A percentile compares a stretch with the other conserved stretches of the same genome.
phyloP scores from a whole-genome alignment of 2,113 vertebrate genomes.

The Corvus cornix region DNA sequence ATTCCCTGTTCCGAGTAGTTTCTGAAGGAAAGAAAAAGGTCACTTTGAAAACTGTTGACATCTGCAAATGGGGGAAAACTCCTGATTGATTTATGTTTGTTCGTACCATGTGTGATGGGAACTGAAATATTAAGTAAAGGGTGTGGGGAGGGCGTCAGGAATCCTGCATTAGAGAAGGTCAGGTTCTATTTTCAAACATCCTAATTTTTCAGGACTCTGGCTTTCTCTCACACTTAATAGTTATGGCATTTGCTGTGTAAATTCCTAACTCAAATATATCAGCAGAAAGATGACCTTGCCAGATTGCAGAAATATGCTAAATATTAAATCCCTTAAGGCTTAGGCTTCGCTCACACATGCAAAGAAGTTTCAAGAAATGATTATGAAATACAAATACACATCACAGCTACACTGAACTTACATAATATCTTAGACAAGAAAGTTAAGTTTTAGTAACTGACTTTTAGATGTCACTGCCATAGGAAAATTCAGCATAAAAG shows the following conservation, averaged over 20 bases:
- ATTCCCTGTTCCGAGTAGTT: not conserved
- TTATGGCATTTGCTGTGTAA: conserved; percentile 37
- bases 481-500: not conserved
- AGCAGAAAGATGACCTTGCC: conserved; percentile 54
- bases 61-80: not conserved
- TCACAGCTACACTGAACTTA: conserved; percentile 10
- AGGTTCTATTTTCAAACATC: conserved; percentile 8
- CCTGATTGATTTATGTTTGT: not conserved
- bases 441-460: not conserved
- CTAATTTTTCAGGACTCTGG: conserved; percentile 31
- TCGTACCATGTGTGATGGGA: not conserved
- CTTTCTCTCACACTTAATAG: conserved; percentile 29
- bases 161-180: not conserved
- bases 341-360: conserved; percentile 21
- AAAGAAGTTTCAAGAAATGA: conserved; percentile 40
- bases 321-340: conserved; percentile 47
- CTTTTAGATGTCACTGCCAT: not conserved
- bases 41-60: not conserved
- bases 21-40: not conserved
- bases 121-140: not conserved
- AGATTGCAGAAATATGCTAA: conserved; percentile 61
- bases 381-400: conserved; percentile 21
- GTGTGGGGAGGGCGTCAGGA: not conserved
- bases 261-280: conserved; percentile 49
- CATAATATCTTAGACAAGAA: not conserved